These are phyloP conservation scores for Drosophila falleni DNA, from an alignment of 2,888 invertebrate genomes.

Conservation along the genomic window DNA sequence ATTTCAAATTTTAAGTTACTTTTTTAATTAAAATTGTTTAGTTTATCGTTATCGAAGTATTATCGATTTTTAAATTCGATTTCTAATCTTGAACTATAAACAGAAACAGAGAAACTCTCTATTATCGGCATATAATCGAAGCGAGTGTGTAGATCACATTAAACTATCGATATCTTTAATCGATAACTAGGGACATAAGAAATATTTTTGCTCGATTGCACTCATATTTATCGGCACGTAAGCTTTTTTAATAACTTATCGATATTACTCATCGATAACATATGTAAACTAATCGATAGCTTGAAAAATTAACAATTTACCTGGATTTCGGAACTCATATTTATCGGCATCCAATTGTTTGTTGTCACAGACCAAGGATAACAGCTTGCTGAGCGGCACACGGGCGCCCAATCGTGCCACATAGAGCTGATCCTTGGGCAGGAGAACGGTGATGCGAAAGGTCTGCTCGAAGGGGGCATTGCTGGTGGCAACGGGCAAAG, in stretches of 20 bases:
- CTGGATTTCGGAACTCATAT: constrained; percentile 92
- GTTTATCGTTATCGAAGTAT: not conserved
- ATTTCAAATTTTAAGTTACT: not conserved
- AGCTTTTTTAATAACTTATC: not conserved
- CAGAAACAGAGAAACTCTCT: too few species aligned
- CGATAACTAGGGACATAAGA: not conserved
- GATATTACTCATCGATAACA: not conserved
- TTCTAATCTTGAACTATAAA: not conserved
- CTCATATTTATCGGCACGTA: not conserved
- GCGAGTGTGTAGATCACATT: not conserved
- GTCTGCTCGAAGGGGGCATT: constrained; percentile 86
- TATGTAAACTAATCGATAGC: not conserved
- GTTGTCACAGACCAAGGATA: constrained; percentile 90
- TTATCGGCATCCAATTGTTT: constrained; percentile 90
- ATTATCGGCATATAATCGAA: not conserved
- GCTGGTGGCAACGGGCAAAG: constrained; percentile 83
- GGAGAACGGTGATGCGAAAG: constrained; percentile 87
- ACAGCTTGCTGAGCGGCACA: constrained; percentile 89
- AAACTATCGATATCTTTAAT: not conserved
- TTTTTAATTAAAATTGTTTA: not conserved
- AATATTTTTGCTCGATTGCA: not conserved
- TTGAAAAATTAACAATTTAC: constrained; percentile 82
- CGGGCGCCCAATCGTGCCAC: constrained; percentile 91
- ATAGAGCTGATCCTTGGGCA: constrained; percentile 92
- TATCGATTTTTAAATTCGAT: not conserved